These are phyloP conservation scores for Tribolium castaneum DNA, from an alignment of 1,140 invertebrate species.

Conservation along the genomic window DNA sequence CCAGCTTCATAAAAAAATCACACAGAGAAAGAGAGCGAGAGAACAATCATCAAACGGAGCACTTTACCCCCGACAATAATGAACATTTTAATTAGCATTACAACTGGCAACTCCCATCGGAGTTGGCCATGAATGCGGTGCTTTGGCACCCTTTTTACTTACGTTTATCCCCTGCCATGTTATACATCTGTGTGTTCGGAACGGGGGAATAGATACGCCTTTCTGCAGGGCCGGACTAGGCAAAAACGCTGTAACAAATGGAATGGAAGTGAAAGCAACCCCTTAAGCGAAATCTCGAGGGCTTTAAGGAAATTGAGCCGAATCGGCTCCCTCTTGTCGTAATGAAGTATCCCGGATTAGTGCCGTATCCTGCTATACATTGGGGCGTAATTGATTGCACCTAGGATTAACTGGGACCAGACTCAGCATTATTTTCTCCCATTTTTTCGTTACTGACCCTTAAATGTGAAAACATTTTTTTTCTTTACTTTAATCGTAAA, in stretches of 20 bases:
- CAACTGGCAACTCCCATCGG: conserved; percentile 42
- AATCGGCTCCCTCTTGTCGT: conserved; percentile 30
- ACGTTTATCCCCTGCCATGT: conserved; percentile 27
- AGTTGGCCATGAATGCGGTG: conserved; percentile 36
- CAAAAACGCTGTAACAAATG: background rate
- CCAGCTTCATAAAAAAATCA: background rate
- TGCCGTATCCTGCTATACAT: conserved; percentile 6
- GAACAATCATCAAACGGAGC: conserved; percentile 13
- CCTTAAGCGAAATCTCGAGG: conserved; percentile 17
- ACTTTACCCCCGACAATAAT: conserved; percentile 38
- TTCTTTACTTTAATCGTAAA: too few species aligned
- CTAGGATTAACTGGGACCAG: conserved; percentile 6
- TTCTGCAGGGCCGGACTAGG: background rate
- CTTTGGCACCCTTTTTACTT: conserved; percentile 44
- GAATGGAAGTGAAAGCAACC: too few species aligned
- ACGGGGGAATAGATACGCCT: conserved; percentile 29
- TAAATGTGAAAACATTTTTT: too few species aligned
- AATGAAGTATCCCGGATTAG: conserved; percentile 38
- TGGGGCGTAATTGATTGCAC: conserved; percentile 20
- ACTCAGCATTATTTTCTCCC: conserved; percentile 11
- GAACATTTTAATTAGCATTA: conserved; percentile 48
- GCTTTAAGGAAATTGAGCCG: conserved; percentile 12
- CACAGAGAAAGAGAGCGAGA: background rate
- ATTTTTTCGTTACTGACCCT: background rate
- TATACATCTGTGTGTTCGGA: conserved; percentile 27